These are phyloP conservation scores for Eulemur rufifrons DNA, from an alignment of 2,113 vertebrate genomes.

Conservation along the genomic window DNA sequence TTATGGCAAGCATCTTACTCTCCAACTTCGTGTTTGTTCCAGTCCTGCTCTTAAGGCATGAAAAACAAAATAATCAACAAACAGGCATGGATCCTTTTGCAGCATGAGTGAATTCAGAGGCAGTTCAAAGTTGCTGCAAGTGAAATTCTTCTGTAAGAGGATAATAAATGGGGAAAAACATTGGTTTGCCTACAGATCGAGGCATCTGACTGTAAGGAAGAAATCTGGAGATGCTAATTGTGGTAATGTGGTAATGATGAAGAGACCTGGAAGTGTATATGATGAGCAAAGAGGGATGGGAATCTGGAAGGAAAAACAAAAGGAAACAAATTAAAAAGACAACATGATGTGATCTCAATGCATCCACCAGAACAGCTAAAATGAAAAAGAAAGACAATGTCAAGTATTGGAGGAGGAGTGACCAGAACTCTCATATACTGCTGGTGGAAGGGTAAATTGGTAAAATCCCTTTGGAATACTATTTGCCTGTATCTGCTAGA, in stretches of 20 bases:
- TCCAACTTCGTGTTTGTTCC: slow-evolving; percentile 45
- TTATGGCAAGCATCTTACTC: slow-evolving; percentile 26
- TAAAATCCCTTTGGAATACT: background rate
- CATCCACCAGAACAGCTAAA: background rate
- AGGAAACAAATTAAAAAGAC: slow-evolving; percentile 4
- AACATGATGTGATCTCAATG: background rate
- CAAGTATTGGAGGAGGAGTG: background rate
- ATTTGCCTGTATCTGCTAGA: background rate
- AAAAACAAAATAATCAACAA: slow-evolving; percentile 52
- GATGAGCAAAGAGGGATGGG: slow-evolving; percentile 22
- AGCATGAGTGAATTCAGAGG: slow-evolving; percentile 28
- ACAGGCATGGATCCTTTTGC: background rate
- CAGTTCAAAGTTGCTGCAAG: slow-evolving; percentile 23
- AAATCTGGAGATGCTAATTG: slow-evolving; percentile 36
- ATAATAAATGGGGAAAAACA: slow-evolving; percentile 28
- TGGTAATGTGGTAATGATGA: background rate
- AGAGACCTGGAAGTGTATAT: background rate
- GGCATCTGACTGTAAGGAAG: slow-evolving; percentile 18
- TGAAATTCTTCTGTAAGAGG: slow-evolving; percentile 35
- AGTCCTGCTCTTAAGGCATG: slow-evolving; percentile 33
- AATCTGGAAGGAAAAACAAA: slow-evolving; percentile 25
- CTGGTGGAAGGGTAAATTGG: background rate
- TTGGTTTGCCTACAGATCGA: slow-evolving; percentile 20
- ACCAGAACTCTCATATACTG: background rate
- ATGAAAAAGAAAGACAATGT: slow-evolving; percentile 32